A percentile compares a stretch with the other conserved stretches of the same genome.
Evolutionary conservation across 2,888 invertebrate species (phyloP).

Genomic region (Phortica magna): DNA sequence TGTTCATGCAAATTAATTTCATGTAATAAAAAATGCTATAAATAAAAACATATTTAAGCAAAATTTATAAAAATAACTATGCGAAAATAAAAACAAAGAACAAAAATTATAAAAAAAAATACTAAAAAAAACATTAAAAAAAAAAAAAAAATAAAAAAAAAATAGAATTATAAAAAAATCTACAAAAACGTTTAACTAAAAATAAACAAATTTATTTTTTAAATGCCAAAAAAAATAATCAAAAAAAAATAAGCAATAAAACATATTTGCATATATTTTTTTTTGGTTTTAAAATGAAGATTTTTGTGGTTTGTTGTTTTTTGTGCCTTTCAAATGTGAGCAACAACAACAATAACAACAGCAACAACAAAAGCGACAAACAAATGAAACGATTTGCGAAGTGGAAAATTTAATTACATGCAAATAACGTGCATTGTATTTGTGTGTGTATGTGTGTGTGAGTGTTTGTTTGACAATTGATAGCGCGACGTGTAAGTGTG

Average conservation of each 20-base stretch:
- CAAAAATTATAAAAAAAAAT: not conserved
- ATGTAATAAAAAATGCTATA: not conserved
- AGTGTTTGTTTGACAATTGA: not conserved
- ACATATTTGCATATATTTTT: not conserved
- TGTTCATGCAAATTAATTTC: not conserved
- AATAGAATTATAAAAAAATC: not conserved
- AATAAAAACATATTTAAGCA: not conserved
- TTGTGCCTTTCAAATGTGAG: not conserved
- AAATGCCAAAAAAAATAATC: not conserved
- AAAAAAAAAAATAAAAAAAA: not conserved
- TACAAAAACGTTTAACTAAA: not conserved
- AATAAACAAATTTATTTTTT: not conserved
- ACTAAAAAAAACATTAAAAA: not conserved
- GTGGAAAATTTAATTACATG: slow-evolving; percentile 74
- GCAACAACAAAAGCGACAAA: slow-evolving; percentile 6
- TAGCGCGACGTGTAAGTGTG: not conserved
- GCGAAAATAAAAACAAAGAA: not conserved
- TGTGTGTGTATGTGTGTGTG: not conserved
- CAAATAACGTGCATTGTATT: slow-evolving; percentile 67
- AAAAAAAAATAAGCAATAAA: not conserved
- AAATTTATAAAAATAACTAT: not conserved
- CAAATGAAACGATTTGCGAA: slow-evolving; percentile 46
- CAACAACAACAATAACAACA: slow-evolving; percentile 11
- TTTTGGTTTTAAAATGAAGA: not conserved
- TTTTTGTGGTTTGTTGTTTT: not conserved